Conservation (phyloP, 2,797 vertebrate genomes). For the Caiman crocodilus region DNA sequence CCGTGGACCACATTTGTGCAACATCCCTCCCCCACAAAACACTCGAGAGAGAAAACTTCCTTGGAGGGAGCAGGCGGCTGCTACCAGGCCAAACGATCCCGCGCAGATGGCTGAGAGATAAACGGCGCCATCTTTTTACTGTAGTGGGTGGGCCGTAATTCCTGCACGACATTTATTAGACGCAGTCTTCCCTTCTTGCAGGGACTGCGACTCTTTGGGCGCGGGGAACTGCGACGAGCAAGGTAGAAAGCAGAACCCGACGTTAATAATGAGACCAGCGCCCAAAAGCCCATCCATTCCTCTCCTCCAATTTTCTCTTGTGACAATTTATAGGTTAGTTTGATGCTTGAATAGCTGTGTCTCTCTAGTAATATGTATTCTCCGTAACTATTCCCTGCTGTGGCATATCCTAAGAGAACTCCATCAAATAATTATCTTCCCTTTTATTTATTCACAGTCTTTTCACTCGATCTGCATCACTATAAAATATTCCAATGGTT, state of each 20-base stretch:
- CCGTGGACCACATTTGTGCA: background rate
- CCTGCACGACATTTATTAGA: constrained; percentile 79
- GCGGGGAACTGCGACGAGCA: constrained; percentile 41
- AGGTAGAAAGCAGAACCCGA: constrained; percentile 60
- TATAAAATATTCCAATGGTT: constrained; percentile 82
- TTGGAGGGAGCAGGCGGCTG: constrained; percentile 44
- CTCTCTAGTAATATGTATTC: constrained; percentile 81
- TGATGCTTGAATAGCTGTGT: constrained; percentile 79
- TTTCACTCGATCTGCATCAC: constrained; percentile 85
- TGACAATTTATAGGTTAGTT: constrained; percentile 81
- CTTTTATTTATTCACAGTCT: constrained; percentile 84
- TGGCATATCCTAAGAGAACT: constrained; percentile 83
- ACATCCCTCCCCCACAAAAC: background rate
- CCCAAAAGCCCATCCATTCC: constrained; percentile 71
- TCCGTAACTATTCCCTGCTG: constrained; percentile 82
- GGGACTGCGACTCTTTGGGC: constrained; percentile 62
- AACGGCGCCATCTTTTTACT: constrained; percentile 75
- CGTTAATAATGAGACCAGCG: constrained; percentile 62
- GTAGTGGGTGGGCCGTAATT: constrained; percentile 77
- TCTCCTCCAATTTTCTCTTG: constrained; percentile 76
- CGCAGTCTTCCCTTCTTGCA: constrained; percentile 39
- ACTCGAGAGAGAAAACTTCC: constrained; percentile 7
- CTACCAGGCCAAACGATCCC: constrained; percentile 61
- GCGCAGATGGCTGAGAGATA: constrained; percentile 79
- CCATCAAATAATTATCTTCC: constrained; percentile 86